These are phyloP conservation scores for Euura saliciscinereae DNA, from an alignment of 1,140 invertebrate genomes.

Conservation along the genomic window DNA sequence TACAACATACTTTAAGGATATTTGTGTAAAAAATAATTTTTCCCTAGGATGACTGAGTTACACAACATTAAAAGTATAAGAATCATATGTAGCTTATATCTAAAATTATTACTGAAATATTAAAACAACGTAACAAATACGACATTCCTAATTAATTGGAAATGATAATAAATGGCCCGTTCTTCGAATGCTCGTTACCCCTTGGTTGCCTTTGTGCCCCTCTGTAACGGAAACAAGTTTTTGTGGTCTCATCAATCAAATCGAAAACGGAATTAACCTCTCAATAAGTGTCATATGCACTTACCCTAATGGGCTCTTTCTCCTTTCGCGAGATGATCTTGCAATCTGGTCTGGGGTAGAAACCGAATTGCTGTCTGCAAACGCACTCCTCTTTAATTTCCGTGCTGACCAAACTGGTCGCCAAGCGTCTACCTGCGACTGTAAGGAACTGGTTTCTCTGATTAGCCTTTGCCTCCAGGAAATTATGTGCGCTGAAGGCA, in stretches of 20 bases:
- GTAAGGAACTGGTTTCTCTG: constrained; percentile 65
- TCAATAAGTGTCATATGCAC: constrained; percentile 1
- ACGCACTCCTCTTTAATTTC: constrained; percentile 60
- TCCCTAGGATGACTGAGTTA: constrained; percentile 4
- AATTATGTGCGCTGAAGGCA: constrained; percentile 63
- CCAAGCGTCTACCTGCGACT: constrained; percentile 58
- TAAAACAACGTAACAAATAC: constrained; percentile 48
- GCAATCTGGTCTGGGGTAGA: constrained; percentile 48
- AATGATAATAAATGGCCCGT: constrained; percentile 28
- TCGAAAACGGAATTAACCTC: neutral
- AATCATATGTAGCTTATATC: neutral
- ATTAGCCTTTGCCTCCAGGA: constrained; percentile 58
- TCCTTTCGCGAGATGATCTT: constrained; percentile 56
- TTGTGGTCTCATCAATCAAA: neutral
- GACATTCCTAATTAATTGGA: constrained; percentile 44
- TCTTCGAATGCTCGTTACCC: constrained; percentile 33
- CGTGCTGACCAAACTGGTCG: constrained; percentile 51
- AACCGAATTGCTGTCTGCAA: constrained; percentile 51
- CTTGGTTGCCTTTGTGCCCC: constrained; percentile 40
- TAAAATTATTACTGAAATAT: neutral
- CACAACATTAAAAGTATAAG: neutral
- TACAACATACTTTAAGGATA: neutral
- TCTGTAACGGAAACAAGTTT: constrained; percentile 37
- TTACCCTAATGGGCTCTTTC: constrained; percentile 40
- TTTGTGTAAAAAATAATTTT: neutral